Percentiles rank a stretch among this genome's conserved stretches.
These are phyloP conservation scores for Eriosoma lanigerum DNA, from an alignment of 1,140 invertebrate species.

Conservation along the genomic window DNA sequence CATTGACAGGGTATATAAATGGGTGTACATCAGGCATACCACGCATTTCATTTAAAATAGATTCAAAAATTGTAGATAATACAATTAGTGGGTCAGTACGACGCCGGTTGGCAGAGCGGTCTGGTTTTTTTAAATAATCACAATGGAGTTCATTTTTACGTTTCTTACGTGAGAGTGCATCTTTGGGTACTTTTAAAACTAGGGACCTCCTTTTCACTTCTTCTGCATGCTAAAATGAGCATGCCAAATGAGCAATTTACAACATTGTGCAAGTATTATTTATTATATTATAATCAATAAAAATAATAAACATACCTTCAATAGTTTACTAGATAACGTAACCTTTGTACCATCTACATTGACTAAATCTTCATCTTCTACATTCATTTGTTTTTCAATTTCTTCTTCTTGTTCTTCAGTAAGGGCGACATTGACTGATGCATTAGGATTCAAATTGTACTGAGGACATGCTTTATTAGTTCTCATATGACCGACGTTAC, in stretches of 20 bases:
- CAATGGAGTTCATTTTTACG: slow-evolving; percentile 77
- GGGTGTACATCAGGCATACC: slow-evolving; percentile 88
- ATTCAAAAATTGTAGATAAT: slow-evolving; percentile 87
- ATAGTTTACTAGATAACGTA: slow-evolving; percentile 76
- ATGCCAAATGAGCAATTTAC: slow-evolving; percentile 52
- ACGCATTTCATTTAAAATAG: slow-evolving; percentile 91
- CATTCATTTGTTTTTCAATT: slow-evolving; percentile 73
- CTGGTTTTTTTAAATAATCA: slow-evolving; percentile 89
- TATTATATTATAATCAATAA: not conserved
- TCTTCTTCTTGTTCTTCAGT: slow-evolving; percentile 82
- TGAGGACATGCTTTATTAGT: slow-evolving; percentile 96
- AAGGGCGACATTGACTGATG: slow-evolving; percentile 74
- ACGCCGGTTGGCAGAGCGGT: slow-evolving; percentile 85
- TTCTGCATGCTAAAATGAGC: slow-evolving; percentile 79
- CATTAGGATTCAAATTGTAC: slow-evolving; percentile 68
- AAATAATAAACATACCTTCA: slow-evolving; percentile 65
- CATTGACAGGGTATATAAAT: slow-evolving; percentile 92
- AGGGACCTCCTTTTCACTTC: slow-evolving; percentile 77
- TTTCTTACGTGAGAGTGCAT: slow-evolving; percentile 70
- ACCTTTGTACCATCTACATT: slow-evolving; percentile 92
- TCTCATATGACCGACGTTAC: slow-evolving; percentile 82
- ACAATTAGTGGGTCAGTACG: slow-evolving; percentile 96
- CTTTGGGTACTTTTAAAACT: slow-evolving; percentile 81
- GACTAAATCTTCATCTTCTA: slow-evolving; percentile 83
- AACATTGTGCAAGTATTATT: not conserved